Conservation (phyloP, 1,140 invertebrate species). For the Cephus cinctus region DNA sequence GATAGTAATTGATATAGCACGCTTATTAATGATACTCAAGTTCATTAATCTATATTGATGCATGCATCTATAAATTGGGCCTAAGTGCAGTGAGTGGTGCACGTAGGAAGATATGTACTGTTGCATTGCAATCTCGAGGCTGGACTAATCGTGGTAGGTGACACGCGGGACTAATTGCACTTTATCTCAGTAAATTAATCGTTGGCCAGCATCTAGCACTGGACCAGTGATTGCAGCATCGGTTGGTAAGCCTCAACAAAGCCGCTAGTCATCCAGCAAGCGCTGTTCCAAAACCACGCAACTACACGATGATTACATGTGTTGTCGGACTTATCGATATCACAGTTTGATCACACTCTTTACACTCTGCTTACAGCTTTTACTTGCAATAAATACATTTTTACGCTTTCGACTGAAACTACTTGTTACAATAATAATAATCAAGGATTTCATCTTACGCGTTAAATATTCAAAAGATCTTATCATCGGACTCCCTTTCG, state of each 20-base stretch:
- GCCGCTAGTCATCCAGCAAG: conserved; percentile 31
- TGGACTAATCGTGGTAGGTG: conserved; percentile 39
- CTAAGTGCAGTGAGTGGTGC: no score
- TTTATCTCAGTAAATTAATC: conserved; percentile 50
- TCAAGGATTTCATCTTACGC: neutral
- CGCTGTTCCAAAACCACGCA: conserved; percentile 23
- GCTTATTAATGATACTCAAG: no score
- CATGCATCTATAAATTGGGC: no score
- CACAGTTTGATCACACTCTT: neutral
- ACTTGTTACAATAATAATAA: no score
- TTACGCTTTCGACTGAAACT: neutral
- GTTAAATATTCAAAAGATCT: no score
- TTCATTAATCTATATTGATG: no score
- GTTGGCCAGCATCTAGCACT: conserved; percentile 23
- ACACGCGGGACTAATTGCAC: conserved; percentile 42
- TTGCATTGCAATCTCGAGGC: no score
- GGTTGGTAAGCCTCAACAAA: conserved; percentile 27
- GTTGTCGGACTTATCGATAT: conserved; percentile 20
- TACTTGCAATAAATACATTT: neutral
- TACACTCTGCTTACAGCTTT: neutral
- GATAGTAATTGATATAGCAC: no score
- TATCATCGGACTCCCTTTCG: neutral
- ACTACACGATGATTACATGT: conserved; percentile 34
- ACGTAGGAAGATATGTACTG: no score
- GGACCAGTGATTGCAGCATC: conserved; percentile 37